Conservation (phyloP, 2,888 invertebrate genomes). For the Penaeus monodon region DNA sequence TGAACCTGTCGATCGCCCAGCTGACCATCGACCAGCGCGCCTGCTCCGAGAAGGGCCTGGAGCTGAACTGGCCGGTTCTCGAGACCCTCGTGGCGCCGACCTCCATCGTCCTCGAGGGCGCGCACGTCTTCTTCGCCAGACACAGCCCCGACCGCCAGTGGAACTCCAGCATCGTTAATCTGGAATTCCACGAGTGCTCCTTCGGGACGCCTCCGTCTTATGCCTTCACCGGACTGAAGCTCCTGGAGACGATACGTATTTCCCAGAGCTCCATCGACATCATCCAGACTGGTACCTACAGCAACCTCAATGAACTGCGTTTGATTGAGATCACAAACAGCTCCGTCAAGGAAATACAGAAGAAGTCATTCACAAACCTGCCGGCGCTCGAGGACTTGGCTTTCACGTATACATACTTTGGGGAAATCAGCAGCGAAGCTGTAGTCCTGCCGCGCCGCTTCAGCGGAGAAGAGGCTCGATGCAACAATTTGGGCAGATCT, state of each 20-base stretch:
- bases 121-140: slow-evolving; percentile 25
- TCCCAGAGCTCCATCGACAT: slow-evolving; percentile 6
- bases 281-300: slow-evolving; percentile 32
- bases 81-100: slow-evolving; percentile 42
- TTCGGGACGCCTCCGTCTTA: slow-evolving; percentile 22
- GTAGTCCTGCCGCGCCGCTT: background rate
- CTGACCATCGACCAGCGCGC: slow-evolving; percentile 48
- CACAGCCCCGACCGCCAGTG: background rate
- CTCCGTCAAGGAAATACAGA: slow-evolving; percentile 21
- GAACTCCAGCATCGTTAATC: slow-evolving; percentile 37
- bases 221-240: slow-evolving; percentile 38
- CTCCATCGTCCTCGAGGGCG: slow-evolving; percentile 18
- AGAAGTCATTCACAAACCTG: slow-evolving; percentile 26
- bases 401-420: slow-evolving; percentile 11
- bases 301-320: slow-evolving; percentile 6
- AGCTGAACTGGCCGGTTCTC: slow-evolving; percentile 32
- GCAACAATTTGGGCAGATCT: background rate
- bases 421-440: slow-evolving; percentile 16
- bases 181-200: slow-evolving; percentile 22
- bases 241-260: slow-evolving; percentile 21
- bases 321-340: slow-evolving; percentile 34
- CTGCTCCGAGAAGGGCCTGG: slow-evolving; percentile 24
- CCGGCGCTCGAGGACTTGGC: slow-evolving; percentile 28
- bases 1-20: slow-evolving; percentile 6
- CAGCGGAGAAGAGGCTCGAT: background rate